Evolutionary conservation across 2,113 vertebrate genomes (phyloP).

Genomic region (Chionodraco myersi): DNA sequence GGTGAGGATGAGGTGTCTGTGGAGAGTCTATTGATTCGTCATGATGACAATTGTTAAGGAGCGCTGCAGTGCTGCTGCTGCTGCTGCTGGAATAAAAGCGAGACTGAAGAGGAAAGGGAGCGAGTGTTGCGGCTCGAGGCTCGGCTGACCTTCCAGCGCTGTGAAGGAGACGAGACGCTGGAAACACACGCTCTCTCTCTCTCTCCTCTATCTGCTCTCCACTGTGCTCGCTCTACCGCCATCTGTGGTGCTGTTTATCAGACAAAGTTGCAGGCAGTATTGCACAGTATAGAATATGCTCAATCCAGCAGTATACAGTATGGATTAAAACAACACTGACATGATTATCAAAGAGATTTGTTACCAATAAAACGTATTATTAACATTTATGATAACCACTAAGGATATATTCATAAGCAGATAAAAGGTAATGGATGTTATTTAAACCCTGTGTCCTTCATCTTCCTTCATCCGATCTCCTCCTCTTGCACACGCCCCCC

Average conservation of each 20-base stretch:
- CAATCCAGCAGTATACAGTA: not conserved
- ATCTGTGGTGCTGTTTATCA: constrained; percentile 59
- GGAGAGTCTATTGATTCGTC: constrained; percentile 76
- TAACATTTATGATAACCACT: constrained; percentile 16
- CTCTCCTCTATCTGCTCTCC: constrained; percentile 38
- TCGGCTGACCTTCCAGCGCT: constrained; percentile 75
- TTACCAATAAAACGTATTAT: constrained; percentile 3
- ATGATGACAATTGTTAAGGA: constrained; percentile 79
- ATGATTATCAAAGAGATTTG: constrained; percentile 5
- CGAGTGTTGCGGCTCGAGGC: constrained; percentile 61
- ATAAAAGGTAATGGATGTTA: not conserved
- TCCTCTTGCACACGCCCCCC: not conserved
- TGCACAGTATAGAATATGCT: constrained; percentile 31
- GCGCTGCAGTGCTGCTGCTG: constrained; percentile 48
- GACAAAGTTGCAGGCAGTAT: constrained; percentile 25
- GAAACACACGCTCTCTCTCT: constrained; percentile 40
- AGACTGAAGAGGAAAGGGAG: constrained; percentile 65
- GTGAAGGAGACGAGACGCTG: constrained; percentile 73
- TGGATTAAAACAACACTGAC: not conserved
- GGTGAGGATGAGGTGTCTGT: constrained; percentile 14
- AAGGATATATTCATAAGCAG: not conserved
- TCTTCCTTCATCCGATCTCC: constrained; percentile 3
- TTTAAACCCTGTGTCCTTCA: constrained; percentile 17
- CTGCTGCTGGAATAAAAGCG: constrained; percentile 63
- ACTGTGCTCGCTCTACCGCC: constrained; percentile 44